Percentiles rank a stretch among this genome's conserved stretches.
Evolutionary conservation across 2,797 vertebrate genomes (phyloP).

Genomic region (Anguilla pacifica): DNA sequence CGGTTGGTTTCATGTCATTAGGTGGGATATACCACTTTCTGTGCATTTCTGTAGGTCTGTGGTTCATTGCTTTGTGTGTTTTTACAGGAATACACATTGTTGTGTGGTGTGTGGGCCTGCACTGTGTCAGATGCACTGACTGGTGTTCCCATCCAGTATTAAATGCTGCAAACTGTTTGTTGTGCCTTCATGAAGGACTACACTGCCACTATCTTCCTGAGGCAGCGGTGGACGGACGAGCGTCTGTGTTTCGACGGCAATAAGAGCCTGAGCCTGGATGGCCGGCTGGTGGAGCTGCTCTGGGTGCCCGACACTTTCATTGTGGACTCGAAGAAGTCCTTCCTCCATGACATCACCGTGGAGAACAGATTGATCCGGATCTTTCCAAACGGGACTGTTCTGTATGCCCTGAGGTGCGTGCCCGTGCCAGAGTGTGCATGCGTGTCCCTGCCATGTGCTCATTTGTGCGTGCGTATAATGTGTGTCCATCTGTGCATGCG

Average conservation of each 20-base stretch:
- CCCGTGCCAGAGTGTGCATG: not conserved
- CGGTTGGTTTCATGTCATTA: not conserved
- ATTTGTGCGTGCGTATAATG: not conserved
- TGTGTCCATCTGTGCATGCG: not conserved
- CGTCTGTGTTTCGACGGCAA: conserved; percentile 87
- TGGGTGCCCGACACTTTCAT: conserved; percentile 93
- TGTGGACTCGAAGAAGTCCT: conserved; percentile 91
- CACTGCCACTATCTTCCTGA: conserved; percentile 89
- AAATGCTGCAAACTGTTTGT: not conserved
- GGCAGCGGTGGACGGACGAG: conserved; percentile 89
- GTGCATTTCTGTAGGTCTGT: conserved; percentile 57
- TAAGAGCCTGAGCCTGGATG: conserved; percentile 89
- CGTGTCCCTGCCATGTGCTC: not conserved
- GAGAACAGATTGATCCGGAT: conserved; percentile 91
- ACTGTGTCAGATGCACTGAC: not conserved
- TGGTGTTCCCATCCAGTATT: not conserved
- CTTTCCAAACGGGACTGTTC: conserved; percentile 89
- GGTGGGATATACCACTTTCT: not conserved
- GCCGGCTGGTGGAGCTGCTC: conserved; percentile 87
- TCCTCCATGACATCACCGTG: conserved; percentile 91
- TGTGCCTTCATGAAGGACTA: conserved; percentile 76
- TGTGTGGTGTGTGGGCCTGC: not conserved
- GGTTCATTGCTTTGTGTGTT: not conserved
- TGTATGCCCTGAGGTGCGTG: conserved; percentile 83
- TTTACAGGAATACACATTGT: not conserved